Evolutionary conservation across 2,113 vertebrate species (phyloP).

Genomic region (Phaetusa simplex): DNA sequence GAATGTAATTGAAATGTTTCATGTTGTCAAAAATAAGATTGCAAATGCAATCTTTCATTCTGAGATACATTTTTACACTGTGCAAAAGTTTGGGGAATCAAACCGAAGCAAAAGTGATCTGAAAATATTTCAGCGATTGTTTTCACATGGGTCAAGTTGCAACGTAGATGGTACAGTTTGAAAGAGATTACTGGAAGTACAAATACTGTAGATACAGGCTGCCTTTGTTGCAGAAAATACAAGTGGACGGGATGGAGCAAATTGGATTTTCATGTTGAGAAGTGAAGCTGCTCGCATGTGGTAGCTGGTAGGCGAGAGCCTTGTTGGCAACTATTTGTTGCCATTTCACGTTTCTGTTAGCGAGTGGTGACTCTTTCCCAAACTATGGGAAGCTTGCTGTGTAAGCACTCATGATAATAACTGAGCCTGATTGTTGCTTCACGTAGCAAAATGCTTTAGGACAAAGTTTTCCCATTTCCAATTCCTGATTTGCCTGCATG

Average conservation of each 20-base stretch:
- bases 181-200: neutral
- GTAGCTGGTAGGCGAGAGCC: neutral
- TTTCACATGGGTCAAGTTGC: neutral
- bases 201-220: neutral
- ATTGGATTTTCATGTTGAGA: neutral
- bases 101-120: neutral
- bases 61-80: neutral
- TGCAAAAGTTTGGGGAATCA: neutral
- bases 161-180: fast-evolving
- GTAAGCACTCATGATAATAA: neutral
- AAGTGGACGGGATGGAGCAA: neutral
- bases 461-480: neutral
- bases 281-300: neutral
- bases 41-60: neutral
- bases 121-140: neutral
- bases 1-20: neutral
- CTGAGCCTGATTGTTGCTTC: neutral
- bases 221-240: neutral
- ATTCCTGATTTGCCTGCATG: neutral
- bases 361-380: neutral
- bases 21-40: neutral
- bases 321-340: neutral
- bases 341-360: neutral
- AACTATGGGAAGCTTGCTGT: neutral
- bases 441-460: neutral